phyloP scores from a whole-genome alignment of 2,797 vertebrate species.

The Urophycis tenuis region DNA sequence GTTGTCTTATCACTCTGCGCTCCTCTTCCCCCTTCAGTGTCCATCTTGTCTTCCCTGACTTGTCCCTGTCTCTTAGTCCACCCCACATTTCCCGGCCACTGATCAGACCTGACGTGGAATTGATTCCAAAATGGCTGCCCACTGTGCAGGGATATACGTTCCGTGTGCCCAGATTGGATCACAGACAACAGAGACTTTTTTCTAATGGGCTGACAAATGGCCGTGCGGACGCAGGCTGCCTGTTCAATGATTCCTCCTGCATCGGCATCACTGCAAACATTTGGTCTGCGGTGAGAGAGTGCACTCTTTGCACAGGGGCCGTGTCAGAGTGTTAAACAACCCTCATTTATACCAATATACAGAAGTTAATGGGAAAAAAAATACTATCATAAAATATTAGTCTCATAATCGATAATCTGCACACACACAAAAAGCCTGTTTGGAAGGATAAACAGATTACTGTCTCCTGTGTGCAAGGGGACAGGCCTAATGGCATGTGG shows the following conservation, averaged over 20 bases:
- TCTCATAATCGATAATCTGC: conserved; percentile 61
- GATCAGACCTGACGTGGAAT: conserved; percentile 60
- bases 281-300: conserved; percentile 18
- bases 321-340: conserved; percentile 46
- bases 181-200: conserved; percentile 41
- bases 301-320: too few relatives aligned
- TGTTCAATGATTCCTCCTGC: conserved; percentile 53
- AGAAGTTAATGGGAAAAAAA: conserved; percentile 62
- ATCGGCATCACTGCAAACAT: conserved; percentile 44
- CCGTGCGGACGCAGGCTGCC: conserved; percentile 47
- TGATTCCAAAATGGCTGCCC: conserved; percentile 65
- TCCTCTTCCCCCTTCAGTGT: conserved; percentile 28
- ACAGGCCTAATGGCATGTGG: conserved; percentile 41
- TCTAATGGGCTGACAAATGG: conserved; percentile 64
- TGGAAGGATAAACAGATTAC: conserved; percentile 67
- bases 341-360: conserved; percentile 67
- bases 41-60: conserved; percentile 32
- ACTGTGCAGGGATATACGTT: conserved; percentile 41
- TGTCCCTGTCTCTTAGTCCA: conserved; percentile 48
- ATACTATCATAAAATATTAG: conserved; percentile 56
- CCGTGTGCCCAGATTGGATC: conserved; percentile 54
- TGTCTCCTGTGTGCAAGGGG: conserved; percentile 52
- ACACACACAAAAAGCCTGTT: conserved; percentile 54
- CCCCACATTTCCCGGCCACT: conserved; percentile 24
- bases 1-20: conserved; percentile 20